Base-by-base conservation (phyloP, 2,888 invertebrate genomes). In the Phengaris alcon region DNA sequence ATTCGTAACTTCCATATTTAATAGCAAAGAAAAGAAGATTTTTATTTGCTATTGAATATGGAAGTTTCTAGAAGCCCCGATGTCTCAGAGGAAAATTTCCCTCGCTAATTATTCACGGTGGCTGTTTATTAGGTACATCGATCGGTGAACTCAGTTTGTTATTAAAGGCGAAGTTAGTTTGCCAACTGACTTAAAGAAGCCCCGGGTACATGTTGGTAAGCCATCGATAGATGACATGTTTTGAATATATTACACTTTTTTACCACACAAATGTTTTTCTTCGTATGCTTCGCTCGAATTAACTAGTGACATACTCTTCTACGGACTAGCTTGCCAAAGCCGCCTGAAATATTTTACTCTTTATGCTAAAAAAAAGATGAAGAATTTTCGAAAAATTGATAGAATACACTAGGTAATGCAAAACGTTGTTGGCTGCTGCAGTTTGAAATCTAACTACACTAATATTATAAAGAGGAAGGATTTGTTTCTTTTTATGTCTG, bases 51-150 rank as follows among this genome's bases (percentile, higher is more conserved):
- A 10, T 22, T 22, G 1, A 59, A 59, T 10, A 59, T 59, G 10
- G 15, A 22, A 59, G 9, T 59, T 59, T 59, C 59, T 4, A 59
- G 57, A 64, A 35, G 35, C 35, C 12, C 12, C 64, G 6, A 35
- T 6, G n/a, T n/a, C n/a, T n/a, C n/a, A 35, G 64, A 64, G 64
- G 64, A 35, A 35, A 35, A 35, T 64, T 6, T 64, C 12, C 35
- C 12, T 35, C 64, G 35, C 6, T 64, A 64, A 64, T 64, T 64
- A 64, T 35, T 64, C 12, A 64, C 64, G 35, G 64, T 35, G 64
- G 35, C 12, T 64, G 64, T 64, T 64, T 64, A 64, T 64, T 64
- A 35, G 64, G 22, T 35, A 64, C 64, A 64, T 64, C 64, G 64
- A 64, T 64, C 64, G 64, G 64, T 22, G 12, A 64, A 64, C 64